phyloP scores from a whole-genome alignment of 2,797 vertebrate species.

The Anolis apletophallus region DNA sequence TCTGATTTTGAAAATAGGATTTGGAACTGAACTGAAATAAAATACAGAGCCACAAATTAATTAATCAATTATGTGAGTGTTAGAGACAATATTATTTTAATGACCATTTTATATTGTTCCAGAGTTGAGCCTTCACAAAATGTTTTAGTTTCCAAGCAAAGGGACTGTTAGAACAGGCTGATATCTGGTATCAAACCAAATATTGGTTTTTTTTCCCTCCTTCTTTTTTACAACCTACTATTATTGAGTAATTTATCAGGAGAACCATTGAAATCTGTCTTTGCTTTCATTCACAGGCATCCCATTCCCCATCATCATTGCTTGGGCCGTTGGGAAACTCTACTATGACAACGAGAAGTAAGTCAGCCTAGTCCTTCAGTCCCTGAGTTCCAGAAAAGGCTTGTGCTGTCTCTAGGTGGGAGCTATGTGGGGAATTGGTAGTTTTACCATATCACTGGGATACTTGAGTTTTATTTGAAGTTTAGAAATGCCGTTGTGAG shows the following conservation, averaged over 20 bases:
- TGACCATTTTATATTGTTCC: neutral
- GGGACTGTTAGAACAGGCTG: neutral
- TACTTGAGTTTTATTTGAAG: too few relatives aligned
- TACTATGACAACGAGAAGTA: conserved; percentile 99
- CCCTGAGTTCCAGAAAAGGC: neutral
- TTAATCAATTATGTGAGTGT: neutral
- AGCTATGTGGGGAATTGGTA: neutral
- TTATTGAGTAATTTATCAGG: neutral
- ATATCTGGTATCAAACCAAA: neutral
- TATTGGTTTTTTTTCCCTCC: neutral
- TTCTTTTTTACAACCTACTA: too few relatives aligned
- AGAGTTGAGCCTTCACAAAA: neutral
- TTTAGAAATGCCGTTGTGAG: too few relatives aligned
- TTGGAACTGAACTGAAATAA: neutral
- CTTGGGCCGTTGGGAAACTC: conserved; percentile 96
- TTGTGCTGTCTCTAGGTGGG: conserved; percentile 1
- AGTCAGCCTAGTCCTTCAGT: conserved; percentile 60
- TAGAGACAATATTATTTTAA: neutral
- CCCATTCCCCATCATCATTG: conserved; percentile 94
- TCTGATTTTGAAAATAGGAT: neutral
- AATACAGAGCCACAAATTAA: neutral
- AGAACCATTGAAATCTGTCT: conserved; percentile 7
- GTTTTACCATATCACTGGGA: too few relatives aligned
- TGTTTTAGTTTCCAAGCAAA: neutral
- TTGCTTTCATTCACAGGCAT: conserved; percentile 84